Evolutionary conservation across 2,797 vertebrate species (phyloP).

Genomic region (Valencia hispanica): DNA sequence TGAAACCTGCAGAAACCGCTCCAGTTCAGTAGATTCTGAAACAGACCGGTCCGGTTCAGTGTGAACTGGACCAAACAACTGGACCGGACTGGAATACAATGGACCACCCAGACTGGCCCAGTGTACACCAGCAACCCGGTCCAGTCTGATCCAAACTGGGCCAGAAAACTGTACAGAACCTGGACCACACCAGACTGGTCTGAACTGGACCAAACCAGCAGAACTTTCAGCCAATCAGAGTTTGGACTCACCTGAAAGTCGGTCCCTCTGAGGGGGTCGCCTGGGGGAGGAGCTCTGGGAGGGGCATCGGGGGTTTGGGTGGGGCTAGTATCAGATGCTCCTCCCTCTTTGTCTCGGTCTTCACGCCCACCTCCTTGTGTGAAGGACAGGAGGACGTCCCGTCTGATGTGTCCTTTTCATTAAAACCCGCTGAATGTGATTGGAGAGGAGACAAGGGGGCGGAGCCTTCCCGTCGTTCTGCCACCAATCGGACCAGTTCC

Average conservation of each 20-base stretch:
- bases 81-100: too few relatives aligned
- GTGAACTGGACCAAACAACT: neutral
- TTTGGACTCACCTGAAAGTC: conserved; percentile 24
- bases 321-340: conserved; percentile 77
- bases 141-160: neutral
- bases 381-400: neutral
- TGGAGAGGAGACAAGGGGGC: conserved; percentile 87
- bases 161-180: too few relatives aligned
- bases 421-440: conserved; percentile 58
- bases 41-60: neutral
- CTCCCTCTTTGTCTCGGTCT: neutral
- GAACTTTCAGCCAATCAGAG: neutral
- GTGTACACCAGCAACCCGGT: too few relatives aligned
- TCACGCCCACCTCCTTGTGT: neutral
- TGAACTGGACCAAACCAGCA: neutral
- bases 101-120: too few relatives aligned
- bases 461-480: conserved; percentile 88
- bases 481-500: conserved; percentile 90
- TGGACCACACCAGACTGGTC: neutral
- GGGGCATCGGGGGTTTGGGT: conserved; percentile 84
- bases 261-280: conserved; percentile 70
- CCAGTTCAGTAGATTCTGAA: too few relatives aligned
- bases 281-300: conserved; percentile 73
- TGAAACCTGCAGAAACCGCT: too few relatives aligned
- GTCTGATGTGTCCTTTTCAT: neutral